phyloP scores from a whole-genome alignment of 2,797 vertebrate species.

The Pteronotus mesoamericanus region DNA sequence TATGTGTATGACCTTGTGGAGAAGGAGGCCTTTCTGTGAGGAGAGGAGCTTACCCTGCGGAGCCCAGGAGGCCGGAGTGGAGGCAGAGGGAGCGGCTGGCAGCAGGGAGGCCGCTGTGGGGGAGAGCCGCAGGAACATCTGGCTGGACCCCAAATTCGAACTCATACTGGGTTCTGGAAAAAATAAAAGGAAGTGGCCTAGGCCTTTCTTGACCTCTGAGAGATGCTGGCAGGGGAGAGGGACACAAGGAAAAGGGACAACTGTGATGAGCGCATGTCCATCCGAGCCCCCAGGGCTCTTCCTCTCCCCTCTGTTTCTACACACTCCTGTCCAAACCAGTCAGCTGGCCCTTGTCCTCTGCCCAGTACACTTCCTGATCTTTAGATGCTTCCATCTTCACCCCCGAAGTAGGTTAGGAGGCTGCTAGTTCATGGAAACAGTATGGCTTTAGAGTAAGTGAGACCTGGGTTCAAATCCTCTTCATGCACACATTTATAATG shows the following conservation, averaged over 20 bases:
- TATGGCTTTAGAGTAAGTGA: neutral
- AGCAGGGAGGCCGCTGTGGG: neutral
- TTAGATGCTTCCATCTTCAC: neutral
- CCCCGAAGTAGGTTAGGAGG: neutral
- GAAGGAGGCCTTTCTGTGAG: neutral
- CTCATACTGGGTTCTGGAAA: neutral
- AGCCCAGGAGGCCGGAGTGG: neutral
- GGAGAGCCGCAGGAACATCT: neutral
- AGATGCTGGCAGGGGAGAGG: neutral
- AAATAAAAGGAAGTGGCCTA: neutral
- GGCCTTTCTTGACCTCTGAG: neutral
- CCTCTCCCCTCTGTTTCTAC: neutral
- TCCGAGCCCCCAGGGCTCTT: neutral
- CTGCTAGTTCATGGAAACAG: neutral
- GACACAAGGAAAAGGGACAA: neutral
- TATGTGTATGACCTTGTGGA: neutral
- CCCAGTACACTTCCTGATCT: no score
- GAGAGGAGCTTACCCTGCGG: neutral
- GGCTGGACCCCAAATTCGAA: neutral
- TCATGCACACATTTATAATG: neutral
- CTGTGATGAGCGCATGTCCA: fast-evolving
- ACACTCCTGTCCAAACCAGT: neutral
- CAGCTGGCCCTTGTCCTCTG: neutral
- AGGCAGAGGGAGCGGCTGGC: neutral
- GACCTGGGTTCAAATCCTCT: neutral